Percentiles rank a stretch among this genome's conserved stretches.
Evolutionary conservation across 2,113 vertebrate genomes (phyloP).

Genomic region (Tenebrosternarchus preto): DNA sequence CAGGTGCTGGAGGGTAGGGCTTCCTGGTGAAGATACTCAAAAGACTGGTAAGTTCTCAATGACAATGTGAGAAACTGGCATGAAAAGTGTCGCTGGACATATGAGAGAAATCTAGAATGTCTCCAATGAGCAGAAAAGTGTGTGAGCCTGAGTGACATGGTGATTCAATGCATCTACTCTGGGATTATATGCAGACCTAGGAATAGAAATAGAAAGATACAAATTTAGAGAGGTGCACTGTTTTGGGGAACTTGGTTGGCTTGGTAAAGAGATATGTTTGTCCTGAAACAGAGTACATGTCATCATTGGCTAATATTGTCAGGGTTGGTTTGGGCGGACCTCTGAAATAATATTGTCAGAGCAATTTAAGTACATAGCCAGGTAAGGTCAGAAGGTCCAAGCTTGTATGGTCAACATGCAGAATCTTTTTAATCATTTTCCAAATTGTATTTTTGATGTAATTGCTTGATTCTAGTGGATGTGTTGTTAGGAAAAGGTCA

Average conservation of each 20-base stretch:
- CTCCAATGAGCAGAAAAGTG: slow-evolving; percentile 21
- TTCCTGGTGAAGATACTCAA: slow-evolving; percentile 82
- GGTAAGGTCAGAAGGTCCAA: background rate
- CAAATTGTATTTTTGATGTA: background rate
- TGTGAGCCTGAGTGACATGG: slow-evolving; percentile 24
- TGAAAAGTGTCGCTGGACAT: background rate
- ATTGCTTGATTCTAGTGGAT: background rate
- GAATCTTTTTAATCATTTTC: too few species aligned
- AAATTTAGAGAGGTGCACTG: slow-evolving; percentile 50
- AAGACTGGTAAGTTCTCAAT: slow-evolving; percentile 81
- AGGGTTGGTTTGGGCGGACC: slow-evolving; percentile 27
- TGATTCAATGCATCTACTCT: slow-evolving; percentile 33
- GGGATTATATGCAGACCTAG: slow-evolving; percentile 39
- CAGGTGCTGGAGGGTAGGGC: slow-evolving; percentile 85
- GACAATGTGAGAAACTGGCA: background rate
- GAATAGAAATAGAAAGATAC: slow-evolving; percentile 52
- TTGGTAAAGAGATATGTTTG: slow-evolving; percentile 54
- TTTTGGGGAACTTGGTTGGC: slow-evolving; percentile 19
- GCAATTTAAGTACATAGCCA: slow-evolving; percentile 2
- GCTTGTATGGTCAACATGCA: background rate
- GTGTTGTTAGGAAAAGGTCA: background rate
- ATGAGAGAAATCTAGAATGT: slow-evolving; percentile 4
- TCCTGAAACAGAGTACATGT: slow-evolving; percentile 5
- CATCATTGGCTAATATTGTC: slow-evolving; percentile 40
- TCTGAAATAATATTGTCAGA: slow-evolving; percentile 14